Conservation (phyloP, 2,113 vertebrate species). For the Capreolus pygargus region DNA sequence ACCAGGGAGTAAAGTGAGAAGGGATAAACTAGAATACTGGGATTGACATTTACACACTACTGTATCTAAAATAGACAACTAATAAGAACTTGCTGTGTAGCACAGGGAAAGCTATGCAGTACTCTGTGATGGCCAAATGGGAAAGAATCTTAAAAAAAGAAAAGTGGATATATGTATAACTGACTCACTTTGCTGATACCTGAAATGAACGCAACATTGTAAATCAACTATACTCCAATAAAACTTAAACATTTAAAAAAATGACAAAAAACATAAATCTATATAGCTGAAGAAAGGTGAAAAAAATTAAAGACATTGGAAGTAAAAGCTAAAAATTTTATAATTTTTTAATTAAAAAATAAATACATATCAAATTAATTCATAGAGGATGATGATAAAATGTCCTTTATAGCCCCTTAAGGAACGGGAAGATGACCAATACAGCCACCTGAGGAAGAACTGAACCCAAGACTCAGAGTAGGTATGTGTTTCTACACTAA, state of each 20-base stretch:
- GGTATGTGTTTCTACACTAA: background rate
- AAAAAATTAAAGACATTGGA: background rate
- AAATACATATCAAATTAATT: background rate
- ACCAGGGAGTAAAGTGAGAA: background rate
- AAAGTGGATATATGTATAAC: background rate
- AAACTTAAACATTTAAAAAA: background rate
- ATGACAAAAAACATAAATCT: background rate
- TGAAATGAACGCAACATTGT: background rate
- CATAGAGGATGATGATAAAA: background rate
- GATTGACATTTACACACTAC: background rate
- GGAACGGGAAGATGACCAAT: slow-evolving; percentile 76
- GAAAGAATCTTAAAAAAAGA: background rate
- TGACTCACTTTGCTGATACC: background rate
- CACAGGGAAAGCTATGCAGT: background rate
- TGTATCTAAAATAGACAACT: background rate
- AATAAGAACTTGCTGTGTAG: background rate
- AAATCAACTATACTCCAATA: background rate
- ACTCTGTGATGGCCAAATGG: background rate
- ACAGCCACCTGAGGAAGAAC: slow-evolving; percentile 79
- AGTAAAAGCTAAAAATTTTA: background rate
- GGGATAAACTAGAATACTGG: background rate
- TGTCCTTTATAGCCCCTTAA: slow-evolving; percentile 78
- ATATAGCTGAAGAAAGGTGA: background rate
- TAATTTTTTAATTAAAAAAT: background rate
- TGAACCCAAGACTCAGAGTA: slow-evolving; percentile 53